Evolutionary conservation across 2,113 vertebrate genomes (phyloP), one percentile per base, ranked within the genome.

Genomic region (Vidua macroura): DNA sequence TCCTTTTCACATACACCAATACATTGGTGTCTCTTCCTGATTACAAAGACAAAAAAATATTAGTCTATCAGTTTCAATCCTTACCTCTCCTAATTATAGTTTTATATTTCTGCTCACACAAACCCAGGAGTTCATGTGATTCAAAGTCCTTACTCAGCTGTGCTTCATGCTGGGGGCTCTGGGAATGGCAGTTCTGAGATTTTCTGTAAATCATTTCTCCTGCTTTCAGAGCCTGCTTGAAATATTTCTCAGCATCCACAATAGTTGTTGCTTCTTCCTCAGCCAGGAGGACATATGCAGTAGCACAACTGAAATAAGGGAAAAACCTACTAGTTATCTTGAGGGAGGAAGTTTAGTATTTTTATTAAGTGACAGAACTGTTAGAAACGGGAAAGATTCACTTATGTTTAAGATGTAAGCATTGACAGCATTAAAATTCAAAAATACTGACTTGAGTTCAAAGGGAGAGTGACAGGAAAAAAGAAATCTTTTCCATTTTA

Each of bases 221-320:
- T 31, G 99, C 99, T 96, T 97, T 99, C 66, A 99, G 96, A 24
- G 99, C 99, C 98, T 99, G 99, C 97, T 98, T 99, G 94, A 99
- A 99, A 56, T 99, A 98, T 70, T 98, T 98, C 96, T 99, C 99
- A 18, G 99, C 99, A 97, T 99, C 99, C 92, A 98, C 98, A 93
- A 99, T 99, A 33, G 99, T 99, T 55, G 98, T 99, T 73, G 99
- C 99, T 97, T 99, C 99, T 97, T 99, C 99, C 85, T 99, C 99
- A 48, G 99, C 99, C 79, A 99, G 95, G 6, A 99, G 98, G 52
- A 99, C 98, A 18, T 99, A 99, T 0, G 99, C 99, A 70, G 99
- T 99, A 74, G 99, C 99, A 97, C 99, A 99, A 85, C 99, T 99
- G 95, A 37, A 86, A 91, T 5, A 49, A 49, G 35, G 77, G 67